Percentiles rank a stretch among this genome's conserved stretches.
Evolutionary conservation across 2,888 invertebrate species (phyloP).

Genomic region (Neoscelio sp.): DNA sequence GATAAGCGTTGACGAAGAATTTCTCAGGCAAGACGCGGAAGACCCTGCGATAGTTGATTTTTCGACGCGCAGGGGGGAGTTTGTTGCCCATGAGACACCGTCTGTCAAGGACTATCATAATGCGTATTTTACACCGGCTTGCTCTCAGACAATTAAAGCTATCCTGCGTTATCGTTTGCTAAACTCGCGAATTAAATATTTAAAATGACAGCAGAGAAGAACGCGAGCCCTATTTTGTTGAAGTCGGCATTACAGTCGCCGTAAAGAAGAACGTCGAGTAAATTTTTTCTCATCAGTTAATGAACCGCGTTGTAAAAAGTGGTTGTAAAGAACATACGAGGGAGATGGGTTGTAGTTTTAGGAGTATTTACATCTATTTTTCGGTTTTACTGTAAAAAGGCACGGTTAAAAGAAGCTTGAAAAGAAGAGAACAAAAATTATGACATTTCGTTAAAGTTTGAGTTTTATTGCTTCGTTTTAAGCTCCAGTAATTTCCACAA

Average conservation of each 20-base stretch:
- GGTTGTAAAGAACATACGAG: neutral
- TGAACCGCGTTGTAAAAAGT: neutral
- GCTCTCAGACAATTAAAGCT: constrained; percentile 9
- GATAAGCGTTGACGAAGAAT: constrained; percentile 45
- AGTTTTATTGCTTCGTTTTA: too few species aligned
- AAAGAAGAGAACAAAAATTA: too few species aligned
- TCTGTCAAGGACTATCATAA: constrained; percentile 15
- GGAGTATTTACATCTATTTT: neutral
- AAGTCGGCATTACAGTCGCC: neutral
- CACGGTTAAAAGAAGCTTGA: neutral
- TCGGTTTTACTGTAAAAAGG: neutral
- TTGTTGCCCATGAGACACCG: constrained; percentile 13
- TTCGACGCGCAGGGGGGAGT: constrained; percentile 5
- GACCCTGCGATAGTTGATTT: constrained; percentile 9
- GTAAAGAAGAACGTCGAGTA: neutral
- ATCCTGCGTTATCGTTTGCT: neutral
- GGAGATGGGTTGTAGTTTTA: neutral
- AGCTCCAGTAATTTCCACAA: neutral
- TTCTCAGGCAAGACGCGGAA: constrained; percentile 2
- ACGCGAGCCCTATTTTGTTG: neutral
- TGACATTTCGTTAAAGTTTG: too few species aligned
- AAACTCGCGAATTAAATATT: constrained; percentile 6
- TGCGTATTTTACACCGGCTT: neutral
- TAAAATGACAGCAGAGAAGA: neutral
- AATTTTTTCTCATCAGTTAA: constrained; percentile 1